phyloP scores from a whole-genome alignment of 2,113 vertebrate species.

The Lophotis ruficrista region DNA sequence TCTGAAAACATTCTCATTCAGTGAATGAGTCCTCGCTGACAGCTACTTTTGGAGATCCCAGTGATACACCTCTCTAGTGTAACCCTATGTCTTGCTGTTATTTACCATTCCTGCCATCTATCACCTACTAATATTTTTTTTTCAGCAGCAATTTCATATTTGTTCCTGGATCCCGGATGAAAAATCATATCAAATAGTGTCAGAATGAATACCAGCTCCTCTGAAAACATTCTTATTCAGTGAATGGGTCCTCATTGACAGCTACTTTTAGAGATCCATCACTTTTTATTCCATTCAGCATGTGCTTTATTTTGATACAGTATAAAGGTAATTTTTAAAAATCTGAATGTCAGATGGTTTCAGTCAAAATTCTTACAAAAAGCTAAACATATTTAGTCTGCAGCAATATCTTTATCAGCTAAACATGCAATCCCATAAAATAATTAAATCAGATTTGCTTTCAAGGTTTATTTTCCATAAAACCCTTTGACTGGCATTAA shows the following conservation, averaged over 20 bases:
- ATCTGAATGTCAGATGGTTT: neutral
- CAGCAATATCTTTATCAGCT: neutral
- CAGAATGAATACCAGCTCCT: neutral
- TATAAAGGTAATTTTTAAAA: neutral
- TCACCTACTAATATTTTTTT: neutral
- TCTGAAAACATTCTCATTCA: neutral
- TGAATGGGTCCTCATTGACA: neutral
- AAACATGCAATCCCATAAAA: neutral
- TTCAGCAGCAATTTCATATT: neutral
- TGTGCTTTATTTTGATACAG: neutral
- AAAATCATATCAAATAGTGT: neutral
- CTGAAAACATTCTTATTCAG: neutral
- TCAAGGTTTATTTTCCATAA: conserved; percentile 1
- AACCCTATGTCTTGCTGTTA: neutral
- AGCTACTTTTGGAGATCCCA: neutral
- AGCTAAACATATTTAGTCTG: neutral
- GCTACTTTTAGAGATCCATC: neutral
- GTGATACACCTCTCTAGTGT: fast-evolving
- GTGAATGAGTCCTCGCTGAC: neutral
- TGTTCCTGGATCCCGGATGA: neutral
- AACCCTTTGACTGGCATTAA: neutral
- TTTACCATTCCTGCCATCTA: neutral
- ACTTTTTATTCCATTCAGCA: neutral
- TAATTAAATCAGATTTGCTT: neutral
- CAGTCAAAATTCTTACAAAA: neutral